Base-by-base conservation (phyloP, 1,140 invertebrate genomes). In the Drosophila mauritiana region DNA sequence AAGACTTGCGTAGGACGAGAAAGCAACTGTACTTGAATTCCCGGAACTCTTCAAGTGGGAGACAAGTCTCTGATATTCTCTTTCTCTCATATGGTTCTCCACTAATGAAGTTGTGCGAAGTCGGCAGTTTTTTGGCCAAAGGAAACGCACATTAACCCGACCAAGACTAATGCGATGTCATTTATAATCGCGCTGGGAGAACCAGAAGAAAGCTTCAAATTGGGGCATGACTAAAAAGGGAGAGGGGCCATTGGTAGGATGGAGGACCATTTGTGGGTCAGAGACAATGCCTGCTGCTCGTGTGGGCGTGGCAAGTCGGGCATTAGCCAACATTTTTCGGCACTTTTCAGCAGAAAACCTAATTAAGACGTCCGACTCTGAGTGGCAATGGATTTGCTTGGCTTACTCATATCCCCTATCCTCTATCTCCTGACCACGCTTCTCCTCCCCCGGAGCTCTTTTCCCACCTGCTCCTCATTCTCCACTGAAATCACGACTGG, bases 71-170 rank as follows among this genome's bases (percentile, higher is more conserved):
- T 20, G n/a, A 20, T 36, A 3, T 27, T 37, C 31, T 34, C n/a
- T n/a, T 17, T 15, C 7, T 12, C 13, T 31, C 42, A 37, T 10
- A 15, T 31, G 34, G 10, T n/a, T 25, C 36, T 48, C 7, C 42
- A n/a, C 69, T 83, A 82, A 88, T 81, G 83, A 86, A 88, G 74
- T 59, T 77, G 58, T 80, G 64, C 39, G 55, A 46, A 42, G 20
- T 36, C 31, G 22, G 13, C 7, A 12, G n/a, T 43, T 36, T 27
- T 54, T 68, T 37, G 42, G 43, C 68, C 61, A 65, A 52, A 48
- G 42, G 31, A 77, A 65, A 88, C 82, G 75, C 84, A 90, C 84
- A 78, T 90, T 89, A 80, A 89, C 65, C 77, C 52, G 85, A 53
- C 69, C 77, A 80, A 73, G 85, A 89, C 61, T 69, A 89, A 89